Evolutionary conservation across 2,797 vertebrate species (phyloP), one percentile per base, ranked within the genome.

Genomic region (Rhinatrema bivittatum): DNA sequence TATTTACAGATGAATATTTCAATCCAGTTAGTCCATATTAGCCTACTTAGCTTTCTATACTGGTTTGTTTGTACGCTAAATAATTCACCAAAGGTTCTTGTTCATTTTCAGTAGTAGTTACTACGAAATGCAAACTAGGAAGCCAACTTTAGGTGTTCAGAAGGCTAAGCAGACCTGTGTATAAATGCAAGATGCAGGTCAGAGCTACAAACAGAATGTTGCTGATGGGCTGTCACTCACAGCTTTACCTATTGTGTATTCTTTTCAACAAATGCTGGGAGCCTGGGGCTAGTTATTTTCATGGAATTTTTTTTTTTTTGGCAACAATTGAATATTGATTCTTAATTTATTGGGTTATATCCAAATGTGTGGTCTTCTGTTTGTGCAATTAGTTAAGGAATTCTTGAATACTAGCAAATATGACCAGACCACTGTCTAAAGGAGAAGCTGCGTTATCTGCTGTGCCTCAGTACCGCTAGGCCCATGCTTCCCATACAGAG

Each of bases 1-100:
- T 90, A 91, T 91, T 93, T 93, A 91, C 89, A 87, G 86, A 87
- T 86, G 86, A 91, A 86, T 81, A 76, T 82, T 83, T 79, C 72
- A 69, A 70, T 65, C 57, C 63, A 63, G 65, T 80, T 78, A 72
- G 72, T 76, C 72, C 71, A 68, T 59, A 72, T 48, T 76, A 74
- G 63, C 74, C 74, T 73, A 78, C 78, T 78, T 78, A 79, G 71
- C 67, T 56, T 69, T 52, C 69, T 53, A 65, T 59, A 56, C 76
- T 25, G 56, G 47, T 74, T 77, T 79, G 81, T 84, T 79, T 79
- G 74, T 78, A 81, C 84, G 82, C 79, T 82, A 82, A 85, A 79
- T 82, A 82, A 82, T 82, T 82, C 77, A 77, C 75, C 68, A 62
- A 72, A 69, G 74, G 72, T 62, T 74, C 74, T 59, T 77, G 69